These are phyloP conservation scores for Agapornis canus DNA, from an alignment of 2,797 vertebrate species.

Conservation along the genomic window DNA sequence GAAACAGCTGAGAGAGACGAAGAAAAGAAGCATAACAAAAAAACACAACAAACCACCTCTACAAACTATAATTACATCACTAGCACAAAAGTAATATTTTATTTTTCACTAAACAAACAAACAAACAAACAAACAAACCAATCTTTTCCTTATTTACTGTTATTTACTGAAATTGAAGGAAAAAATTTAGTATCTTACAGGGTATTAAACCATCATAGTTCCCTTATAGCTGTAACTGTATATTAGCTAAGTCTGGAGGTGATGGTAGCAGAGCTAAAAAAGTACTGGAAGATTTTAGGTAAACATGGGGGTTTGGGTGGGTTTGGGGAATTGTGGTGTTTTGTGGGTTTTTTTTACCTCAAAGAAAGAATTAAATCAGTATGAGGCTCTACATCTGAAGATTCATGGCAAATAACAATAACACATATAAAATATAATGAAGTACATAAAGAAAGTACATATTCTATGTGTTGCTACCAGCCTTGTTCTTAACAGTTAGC, in stretches of 20 bases:
- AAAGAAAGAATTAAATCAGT: background rate
- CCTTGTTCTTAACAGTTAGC: background rate
- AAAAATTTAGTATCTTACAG: background rate
- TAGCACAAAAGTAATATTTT: background rate
- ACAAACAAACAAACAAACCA: background rate
- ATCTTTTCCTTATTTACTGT: background rate
- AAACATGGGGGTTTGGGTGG: accelerated
- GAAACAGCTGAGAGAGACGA: background rate
- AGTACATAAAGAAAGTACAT: background rate
- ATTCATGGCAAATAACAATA: background rate
- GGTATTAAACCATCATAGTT: background rate
- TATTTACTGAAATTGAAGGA: background rate
- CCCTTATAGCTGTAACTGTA: background rate
- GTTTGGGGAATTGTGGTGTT: background rate
- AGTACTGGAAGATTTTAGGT: background rate
- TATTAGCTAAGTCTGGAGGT: background rate
- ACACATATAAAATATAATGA: background rate
- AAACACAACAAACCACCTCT: background rate
- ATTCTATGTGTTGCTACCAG: background rate
- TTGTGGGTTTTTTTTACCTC: background rate
- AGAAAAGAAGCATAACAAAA: background rate
- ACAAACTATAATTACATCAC: background rate
- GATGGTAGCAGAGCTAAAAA: background rate
- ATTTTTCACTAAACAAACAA: background rate
- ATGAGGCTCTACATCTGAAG: background rate